Conservation (phyloP, 2,888 invertebrate genomes). For the Pandemis corylana region DNA sequence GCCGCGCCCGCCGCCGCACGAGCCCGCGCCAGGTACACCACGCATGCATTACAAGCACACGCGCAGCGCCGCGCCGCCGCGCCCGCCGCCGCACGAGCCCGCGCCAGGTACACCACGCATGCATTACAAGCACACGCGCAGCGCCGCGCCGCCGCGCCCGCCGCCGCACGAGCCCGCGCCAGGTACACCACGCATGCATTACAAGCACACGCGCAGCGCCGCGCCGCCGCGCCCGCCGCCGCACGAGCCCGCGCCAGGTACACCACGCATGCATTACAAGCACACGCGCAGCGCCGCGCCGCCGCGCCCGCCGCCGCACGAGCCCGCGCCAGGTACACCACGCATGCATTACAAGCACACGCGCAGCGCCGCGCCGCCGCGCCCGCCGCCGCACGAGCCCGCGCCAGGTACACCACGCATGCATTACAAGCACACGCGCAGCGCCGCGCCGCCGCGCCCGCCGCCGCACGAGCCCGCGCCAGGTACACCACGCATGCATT, state of each 20-base stretch:
- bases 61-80: constrained; percentile 48
- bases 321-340: constrained; percentile 44
- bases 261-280: too few relatives aligned
- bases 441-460: constrained; percentile 48
- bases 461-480: constrained; percentile 45
- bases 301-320: constrained; percentile 49
- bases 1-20: constrained; percentile 49
- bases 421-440: constrained; percentile 51
- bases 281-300: constrained; percentile 48
- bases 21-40: constrained; percentile 44
- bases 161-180: constrained; percentile 45
- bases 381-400: constrained; percentile 47
- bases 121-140: constrained; percentile 51
- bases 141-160: constrained; percentile 48
- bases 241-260: constrained; percentile 44
- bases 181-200: too few relatives aligned
- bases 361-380: constrained; percentile 48
- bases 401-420: constrained; percentile 42
- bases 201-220: constrained; percentile 50
- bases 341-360: too few relatives aligned
- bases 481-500: too few relatives aligned
- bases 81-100: constrained; percentile 47
- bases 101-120: constrained; percentile 42
- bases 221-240: constrained; percentile 49
- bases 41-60: too few relatives aligned